phyloP scores from a whole-genome alignment of 2,113 vertebrate species.

The Chamaea fasciata region DNA sequence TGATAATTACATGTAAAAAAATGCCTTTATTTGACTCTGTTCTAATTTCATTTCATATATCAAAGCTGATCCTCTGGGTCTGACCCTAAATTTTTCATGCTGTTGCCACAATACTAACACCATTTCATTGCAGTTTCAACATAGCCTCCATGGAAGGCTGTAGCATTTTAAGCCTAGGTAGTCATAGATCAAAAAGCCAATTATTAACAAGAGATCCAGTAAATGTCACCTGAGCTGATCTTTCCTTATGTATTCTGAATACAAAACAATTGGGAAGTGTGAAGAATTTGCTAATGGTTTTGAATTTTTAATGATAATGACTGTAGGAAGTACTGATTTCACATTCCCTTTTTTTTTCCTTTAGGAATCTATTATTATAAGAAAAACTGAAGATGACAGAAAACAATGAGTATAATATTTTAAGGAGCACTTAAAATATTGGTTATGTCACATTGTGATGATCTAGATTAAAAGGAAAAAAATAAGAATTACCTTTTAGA shows the following conservation, averaged over 20 bases:
- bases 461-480: neutral
- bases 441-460: neutral
- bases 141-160: neutral
- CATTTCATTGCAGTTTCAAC: neutral
- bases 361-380: neutral
- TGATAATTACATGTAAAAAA: neutral
- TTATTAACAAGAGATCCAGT: neutral
- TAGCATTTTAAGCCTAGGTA: neutral
- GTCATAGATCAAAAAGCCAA: neutral
- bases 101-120: neutral
- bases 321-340: neutral
- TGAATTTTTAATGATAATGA: slow-evolving; percentile 4
- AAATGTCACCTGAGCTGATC: neutral
- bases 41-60: neutral
- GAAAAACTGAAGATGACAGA: neutral
- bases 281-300: neutral
- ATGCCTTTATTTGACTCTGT: neutral
- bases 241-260: neutral
- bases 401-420: neutral
- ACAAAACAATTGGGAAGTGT: neutral
- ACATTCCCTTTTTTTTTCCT: neutral
- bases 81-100: neutral
- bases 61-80: neutral
- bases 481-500: neutral
- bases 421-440: neutral